Conservation (phyloP, 1,140 invertebrate species). For the Ylistrum balloti region DNA sequence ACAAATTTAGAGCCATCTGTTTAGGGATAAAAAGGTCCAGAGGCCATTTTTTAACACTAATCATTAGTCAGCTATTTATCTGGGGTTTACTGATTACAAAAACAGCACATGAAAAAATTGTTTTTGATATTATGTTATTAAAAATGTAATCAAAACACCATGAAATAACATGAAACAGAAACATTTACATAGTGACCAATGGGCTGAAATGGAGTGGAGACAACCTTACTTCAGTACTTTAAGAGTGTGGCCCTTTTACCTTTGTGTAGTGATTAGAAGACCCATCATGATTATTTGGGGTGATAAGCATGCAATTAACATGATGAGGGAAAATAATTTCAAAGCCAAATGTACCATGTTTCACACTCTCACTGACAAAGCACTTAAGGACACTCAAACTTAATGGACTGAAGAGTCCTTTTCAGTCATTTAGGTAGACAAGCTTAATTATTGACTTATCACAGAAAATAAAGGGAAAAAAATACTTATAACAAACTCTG, state of each 20-base stretch:
- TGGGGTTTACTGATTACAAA: not conserved
- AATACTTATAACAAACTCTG: not conserved
- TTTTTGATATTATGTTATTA: too few relatives aligned
- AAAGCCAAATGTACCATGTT: slow-evolving; percentile 9
- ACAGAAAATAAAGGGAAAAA: too few relatives aligned
- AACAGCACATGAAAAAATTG: not conserved
- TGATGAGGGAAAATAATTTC: not conserved
- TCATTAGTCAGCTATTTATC: too few relatives aligned
- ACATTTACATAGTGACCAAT: too few relatives aligned
- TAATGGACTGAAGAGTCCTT: not conserved
- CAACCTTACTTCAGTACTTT: too few relatives aligned
- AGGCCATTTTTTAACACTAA: too few relatives aligned
- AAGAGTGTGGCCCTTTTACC: slow-evolving; percentile 3
- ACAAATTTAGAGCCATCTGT: not conserved
- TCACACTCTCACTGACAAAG: not conserved
- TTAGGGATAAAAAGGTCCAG: not conserved
- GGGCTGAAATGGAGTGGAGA: too few relatives aligned
- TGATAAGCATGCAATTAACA: not conserved
- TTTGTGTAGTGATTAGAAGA: not conserved
- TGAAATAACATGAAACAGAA: too few relatives aligned
- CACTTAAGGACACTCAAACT: not conserved
- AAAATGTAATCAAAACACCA: too few relatives aligned
- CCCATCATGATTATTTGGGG: not conserved
- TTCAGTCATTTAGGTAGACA: not conserved
- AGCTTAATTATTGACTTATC: too few relatives aligned